These are phyloP conservation scores for Saccostrea cuccullata DNA, from an alignment of 1,140 invertebrate species.

Conservation along the genomic window DNA sequence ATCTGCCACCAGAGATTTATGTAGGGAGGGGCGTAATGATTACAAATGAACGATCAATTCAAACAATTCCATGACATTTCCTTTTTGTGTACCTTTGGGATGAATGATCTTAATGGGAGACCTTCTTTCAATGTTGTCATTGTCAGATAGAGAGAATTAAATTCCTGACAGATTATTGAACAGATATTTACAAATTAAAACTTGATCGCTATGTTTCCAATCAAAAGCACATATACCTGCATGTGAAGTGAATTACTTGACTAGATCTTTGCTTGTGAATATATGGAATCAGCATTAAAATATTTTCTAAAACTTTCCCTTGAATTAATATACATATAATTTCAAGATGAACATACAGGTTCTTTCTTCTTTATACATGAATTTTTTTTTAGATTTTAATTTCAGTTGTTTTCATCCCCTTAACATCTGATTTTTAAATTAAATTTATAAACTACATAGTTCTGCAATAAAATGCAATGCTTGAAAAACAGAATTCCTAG, in stretches of 20 bases:
- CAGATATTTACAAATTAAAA: background rate
- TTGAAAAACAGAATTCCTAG: no score
- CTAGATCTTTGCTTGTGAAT: background rate
- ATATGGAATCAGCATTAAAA: background rate
- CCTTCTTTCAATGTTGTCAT: background rate
- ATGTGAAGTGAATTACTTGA: background rate
- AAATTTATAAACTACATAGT: no score
- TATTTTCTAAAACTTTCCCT: background rate
- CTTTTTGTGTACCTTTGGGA: background rate
- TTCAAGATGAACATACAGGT: background rate
- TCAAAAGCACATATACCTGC: background rate
- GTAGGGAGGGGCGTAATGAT: background rate
- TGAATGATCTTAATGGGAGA: background rate
- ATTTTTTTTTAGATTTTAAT: no score
- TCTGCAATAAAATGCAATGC: no score
- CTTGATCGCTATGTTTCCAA: background rate
- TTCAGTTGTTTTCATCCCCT: no score
- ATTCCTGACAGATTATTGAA: slow-evolving; percentile 8
- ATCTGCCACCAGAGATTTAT: background rate
- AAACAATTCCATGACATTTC: slow-evolving; percentile 10
- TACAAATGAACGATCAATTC: background rate
- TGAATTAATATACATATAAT: background rate
- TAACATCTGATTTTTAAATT: no score
- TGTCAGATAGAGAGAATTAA: background rate
- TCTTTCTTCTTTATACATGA: no score